A percentile compares a stretch with the other conserved stretches of the same genome.
Conservation (phyloP, 2,888 invertebrate genomes). For the Synanthedon formicaeformis region DNA sequence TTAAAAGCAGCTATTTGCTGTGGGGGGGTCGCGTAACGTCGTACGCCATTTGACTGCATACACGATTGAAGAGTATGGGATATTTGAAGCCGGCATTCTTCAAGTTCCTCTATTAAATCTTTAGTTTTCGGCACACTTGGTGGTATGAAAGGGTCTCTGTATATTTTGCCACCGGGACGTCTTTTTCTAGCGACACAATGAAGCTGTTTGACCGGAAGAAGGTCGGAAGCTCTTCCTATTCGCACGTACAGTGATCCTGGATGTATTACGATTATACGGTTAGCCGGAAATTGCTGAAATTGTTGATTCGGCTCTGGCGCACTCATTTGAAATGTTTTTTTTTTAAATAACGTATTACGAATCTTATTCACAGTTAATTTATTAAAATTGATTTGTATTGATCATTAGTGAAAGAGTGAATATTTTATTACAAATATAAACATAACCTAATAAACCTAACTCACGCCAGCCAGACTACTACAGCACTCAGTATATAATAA, state of each 20-base stretch:
- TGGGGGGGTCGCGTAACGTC: constrained; percentile 87
- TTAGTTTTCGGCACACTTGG: constrained; percentile 74
- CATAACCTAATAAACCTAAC: too few relatives aligned
- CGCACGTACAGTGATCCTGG: constrained; percentile 91
- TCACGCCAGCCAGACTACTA: too few relatives aligned
- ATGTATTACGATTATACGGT: constrained; percentile 92
- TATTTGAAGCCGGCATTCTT: constrained; percentile 85
- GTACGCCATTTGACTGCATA: constrained; percentile 83
- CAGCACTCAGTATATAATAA: too few relatives aligned
- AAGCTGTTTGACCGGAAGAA: constrained; percentile 85
- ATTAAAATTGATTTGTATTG: too few relatives aligned
- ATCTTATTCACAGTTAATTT: too few relatives aligned
- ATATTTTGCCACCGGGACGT: constrained; percentile 62
- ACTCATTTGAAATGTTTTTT: constrained; percentile 22
- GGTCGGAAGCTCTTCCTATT: constrained; percentile 91
- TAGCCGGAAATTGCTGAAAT: constrained; percentile 78
- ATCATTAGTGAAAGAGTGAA: too few relatives aligned
- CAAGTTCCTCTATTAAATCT: constrained; percentile 81
- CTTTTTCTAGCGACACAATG: constrained; percentile 86
- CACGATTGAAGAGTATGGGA: constrained; percentile 89
- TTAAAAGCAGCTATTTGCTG: constrained; percentile 92
- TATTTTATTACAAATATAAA: too few relatives aligned
- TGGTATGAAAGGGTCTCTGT: constrained; percentile 76
- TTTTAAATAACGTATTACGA: too few relatives aligned
- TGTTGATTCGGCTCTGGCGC: constrained; percentile 47